phyloP scores from a whole-genome alignment of 2,797 vertebrate genomes.

The Cryptoprocta ferox region DNA sequence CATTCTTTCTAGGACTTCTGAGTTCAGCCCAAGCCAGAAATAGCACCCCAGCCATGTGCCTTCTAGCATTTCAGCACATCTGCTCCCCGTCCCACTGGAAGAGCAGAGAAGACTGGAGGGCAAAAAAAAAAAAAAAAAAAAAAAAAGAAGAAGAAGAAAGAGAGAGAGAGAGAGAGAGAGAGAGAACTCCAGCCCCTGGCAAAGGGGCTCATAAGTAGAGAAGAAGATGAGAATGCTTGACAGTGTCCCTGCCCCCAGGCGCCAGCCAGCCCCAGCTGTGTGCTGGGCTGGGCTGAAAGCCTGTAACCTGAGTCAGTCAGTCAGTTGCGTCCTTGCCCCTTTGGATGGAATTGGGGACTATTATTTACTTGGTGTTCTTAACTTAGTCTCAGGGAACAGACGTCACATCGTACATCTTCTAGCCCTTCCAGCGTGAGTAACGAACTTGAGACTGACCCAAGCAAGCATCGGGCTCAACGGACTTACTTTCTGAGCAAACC shows the following conservation, averaged over 20 bases:
- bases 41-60: background rate
- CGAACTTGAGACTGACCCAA: background rate
- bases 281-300: background rate
- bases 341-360: background rate
- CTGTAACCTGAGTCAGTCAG: background rate
- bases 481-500: background rate
- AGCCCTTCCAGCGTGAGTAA: background rate
- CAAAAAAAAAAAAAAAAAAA: background rate
- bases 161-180: too few relatives aligned
- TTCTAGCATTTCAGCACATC: background rate
- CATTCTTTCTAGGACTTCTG: conserved; percentile 64
- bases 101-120: background rate
- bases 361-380: background rate
- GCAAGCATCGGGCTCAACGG: background rate
- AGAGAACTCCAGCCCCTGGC: background rate
- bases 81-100: background rate
- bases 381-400: background rate
- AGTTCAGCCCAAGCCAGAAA: conserved; percentile 47
- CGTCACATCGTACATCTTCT: background rate
- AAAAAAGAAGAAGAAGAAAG: too few relatives aligned
- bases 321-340: background rate
- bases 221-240: background rate
- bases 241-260: background rate
- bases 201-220: background rate
- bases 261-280: background rate